A percentile compares a stretch with the other conserved stretches of the same genome.
phyloP scores from a whole-genome alignment of 1,140 invertebrate genomes.

The Trachymyrmex cornetzi region DNA sequence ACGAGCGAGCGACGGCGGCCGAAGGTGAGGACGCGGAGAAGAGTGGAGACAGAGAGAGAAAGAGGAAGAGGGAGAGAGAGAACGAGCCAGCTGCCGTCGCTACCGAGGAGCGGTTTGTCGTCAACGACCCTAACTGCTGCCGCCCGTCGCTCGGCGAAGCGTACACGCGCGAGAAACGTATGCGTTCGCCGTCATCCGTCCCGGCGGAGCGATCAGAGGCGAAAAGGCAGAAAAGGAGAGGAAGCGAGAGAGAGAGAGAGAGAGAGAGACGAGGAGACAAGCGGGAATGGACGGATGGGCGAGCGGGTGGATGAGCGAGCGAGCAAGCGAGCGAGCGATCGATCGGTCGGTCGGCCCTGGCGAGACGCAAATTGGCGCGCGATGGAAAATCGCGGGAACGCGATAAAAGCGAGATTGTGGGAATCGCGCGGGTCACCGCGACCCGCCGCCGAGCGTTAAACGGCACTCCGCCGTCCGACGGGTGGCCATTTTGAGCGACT shows the following conservation, averaged over 20 bases:
- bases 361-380: constrained; percentile 47
- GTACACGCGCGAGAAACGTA: constrained; percentile 44
- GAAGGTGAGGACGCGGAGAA: constrained; percentile 68
- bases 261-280: neutral
- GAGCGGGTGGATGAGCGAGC: neutral
- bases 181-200: constrained; percentile 27
- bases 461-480: constrained; percentile 46
- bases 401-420: neutral
- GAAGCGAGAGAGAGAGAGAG: neutral
- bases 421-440: constrained; percentile 30
- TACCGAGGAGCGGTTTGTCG: constrained; percentile 68
- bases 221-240: constrained; percentile 11
- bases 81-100: constrained; percentile 77
- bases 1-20: constrained; percentile 1
- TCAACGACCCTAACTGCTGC: constrained; percentile 64
- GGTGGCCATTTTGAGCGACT: constrained; percentile 57
- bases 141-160: constrained; percentile 59
- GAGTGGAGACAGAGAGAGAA: constrained; percentile 50
- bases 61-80: constrained; percentile 45
- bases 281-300: constrained; percentile 1
- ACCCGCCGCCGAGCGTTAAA: neutral
- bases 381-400: constrained; percentile 24
- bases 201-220: constrained; percentile 32
- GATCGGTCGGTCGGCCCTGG: neutral
- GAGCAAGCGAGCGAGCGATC: constrained; percentile 9